Conservation (phyloP, 2,888 invertebrate genomes). For the Scrobipalpa costella region DNA sequence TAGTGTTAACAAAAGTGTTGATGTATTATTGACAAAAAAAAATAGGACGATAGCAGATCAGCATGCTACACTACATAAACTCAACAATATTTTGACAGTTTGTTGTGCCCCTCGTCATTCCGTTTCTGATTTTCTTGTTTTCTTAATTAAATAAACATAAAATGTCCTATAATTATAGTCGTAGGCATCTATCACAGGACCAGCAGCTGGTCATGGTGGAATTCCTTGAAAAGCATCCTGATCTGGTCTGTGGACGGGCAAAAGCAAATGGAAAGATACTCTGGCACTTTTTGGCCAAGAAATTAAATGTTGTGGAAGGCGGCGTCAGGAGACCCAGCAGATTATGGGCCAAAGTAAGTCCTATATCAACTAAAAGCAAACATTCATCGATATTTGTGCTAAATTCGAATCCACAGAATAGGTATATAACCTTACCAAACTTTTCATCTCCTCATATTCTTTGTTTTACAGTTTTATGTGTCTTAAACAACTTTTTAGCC, state of each 20-base stretch:
- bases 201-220: slow-evolving; percentile 9
- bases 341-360: slow-evolving; percentile 23
- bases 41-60: no score
- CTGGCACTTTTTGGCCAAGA: slow-evolving; percentile 14
- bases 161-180: slow-evolving; percentile 4
- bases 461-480: no score
- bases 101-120: not conserved
- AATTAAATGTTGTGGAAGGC: slow-evolving; percentile 14
- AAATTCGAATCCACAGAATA: no score
- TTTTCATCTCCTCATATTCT: no score
- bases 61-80: no score
- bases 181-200: slow-evolving; percentile 1
- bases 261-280: not conserved
- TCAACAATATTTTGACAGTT: no score
- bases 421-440: no score
- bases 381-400: no score
- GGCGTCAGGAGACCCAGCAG: not conserved
- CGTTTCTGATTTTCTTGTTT: not conserved
- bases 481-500: no score
- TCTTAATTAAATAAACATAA: not conserved
- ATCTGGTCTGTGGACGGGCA: not conserved
- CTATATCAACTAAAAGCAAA: not conserved
- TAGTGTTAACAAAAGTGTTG: no score
- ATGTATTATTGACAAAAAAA: no score
- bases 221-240: slow-evolving; percentile 6